Evolutionary conservation across 2,888 invertebrate species (phyloP), one percentile per base, ranked within the genome.

Genomic region (Drosophila suboccidentalis): DNA sequence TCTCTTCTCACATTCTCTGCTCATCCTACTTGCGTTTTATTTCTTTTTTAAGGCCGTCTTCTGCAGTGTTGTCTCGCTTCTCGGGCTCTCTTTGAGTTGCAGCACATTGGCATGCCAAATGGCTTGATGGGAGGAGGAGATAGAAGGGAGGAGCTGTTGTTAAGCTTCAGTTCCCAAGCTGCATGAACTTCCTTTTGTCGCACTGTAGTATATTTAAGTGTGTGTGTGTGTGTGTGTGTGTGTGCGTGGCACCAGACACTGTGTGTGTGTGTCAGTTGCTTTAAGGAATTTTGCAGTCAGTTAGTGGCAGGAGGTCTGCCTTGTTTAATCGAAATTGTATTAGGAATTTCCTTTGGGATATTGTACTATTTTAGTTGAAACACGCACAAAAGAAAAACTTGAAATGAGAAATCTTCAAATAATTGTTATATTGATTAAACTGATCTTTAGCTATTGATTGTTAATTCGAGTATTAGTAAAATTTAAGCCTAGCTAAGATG

Each of bases 141-240:
- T 44, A 32, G 26, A 26, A 4, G 47, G 54, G 54, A 10, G 58
- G 29, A 34, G 10, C 62, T 47, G 64, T 65, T 62, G 62, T 68
- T 57, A 57, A 58, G 55, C 71, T 75, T 59, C 41, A 62, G 60
- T 46, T 72, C 38, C 47, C 50, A 51, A 73, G 74, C 77, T 61
- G 54, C 78, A 77, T 75, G 77, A 78, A 74, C 76, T 80, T 83
- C 76, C 76, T 83, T 78, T 78, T 83, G 76, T 80, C 70, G 83
- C 74, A 86, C 62, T 82, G 59, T 71, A 34, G 39, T 34, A 34
- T n/a, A 6, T 54, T 10, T 53, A 50, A 29, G 41, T 64, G 49
- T 66, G 19, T 77, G 58, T 57, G 49, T 66, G 19, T 77, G 58
- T 57, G 15, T 62, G 76, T 64, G 19, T 19, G 41, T 64, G 49